Base-by-base conservation (phyloP, 2,797 vertebrate genomes). In the Columba guinea region DNA sequence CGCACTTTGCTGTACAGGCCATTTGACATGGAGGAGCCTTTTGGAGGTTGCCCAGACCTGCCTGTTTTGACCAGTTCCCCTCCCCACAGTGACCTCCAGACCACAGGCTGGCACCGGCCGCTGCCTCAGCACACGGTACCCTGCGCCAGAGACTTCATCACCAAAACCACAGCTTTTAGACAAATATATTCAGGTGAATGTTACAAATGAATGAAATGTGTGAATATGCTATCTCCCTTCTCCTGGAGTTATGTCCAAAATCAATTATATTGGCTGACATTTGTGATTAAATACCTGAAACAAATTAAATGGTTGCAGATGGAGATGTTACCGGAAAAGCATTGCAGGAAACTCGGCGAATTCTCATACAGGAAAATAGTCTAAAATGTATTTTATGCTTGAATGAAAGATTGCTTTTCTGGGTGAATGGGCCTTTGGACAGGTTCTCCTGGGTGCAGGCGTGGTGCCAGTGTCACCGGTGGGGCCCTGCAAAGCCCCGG, bases 121-220 rank as follows among this genome's bases (percentile, higher is more conserved):
- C 24, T 59, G 34, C n/a, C n/a, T 35, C 7, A 2, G 49, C 2
- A 3, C 1, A 1, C n/a, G 28, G 15, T 3, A 11, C n/a, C 69
- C 80, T 7, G 7, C 7, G 5, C 22, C 24, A 51, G 56, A 20
- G 8, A 0, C 37, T 39, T 0, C 37, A 5, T 39, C 0, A 0
- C 73, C 37, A 19, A 8, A 56, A 11, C 2, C 8, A 16, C 13
- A 8, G 11, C 0, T 1, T 62, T 71, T 27, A 14, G 62, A 44
- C 52, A 53, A 23, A n/a, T 3, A 1, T 7, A 2, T 21, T 28
- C 32, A 12, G 4, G 17, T 5, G 3, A 1, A 2, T 24, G 51
- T 35, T 48, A 39, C 12, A 15, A 27, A 8, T 19, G 34, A 78
- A 11, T 21, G 0, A 2, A 17, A 16, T 1, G 1, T 4, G 35